A percentile compares a stretch with the other conserved stretches of the same genome.
phyloP scores from a whole-genome alignment of 2,797 vertebrate species.

The Phylloscopus collybita region DNA sequence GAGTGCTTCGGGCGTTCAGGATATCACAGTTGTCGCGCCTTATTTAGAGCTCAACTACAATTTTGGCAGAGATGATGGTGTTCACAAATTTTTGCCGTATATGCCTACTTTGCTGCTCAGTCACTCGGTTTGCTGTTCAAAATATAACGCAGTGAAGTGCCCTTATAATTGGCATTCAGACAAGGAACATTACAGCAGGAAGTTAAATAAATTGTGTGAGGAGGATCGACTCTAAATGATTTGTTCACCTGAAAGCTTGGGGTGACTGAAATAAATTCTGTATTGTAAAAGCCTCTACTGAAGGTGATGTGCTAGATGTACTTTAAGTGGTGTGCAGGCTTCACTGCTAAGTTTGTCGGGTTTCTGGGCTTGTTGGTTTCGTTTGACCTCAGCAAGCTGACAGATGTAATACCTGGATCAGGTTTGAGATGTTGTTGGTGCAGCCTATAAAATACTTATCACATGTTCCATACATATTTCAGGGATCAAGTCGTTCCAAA shows the following conservation, averaged over 20 bases:
- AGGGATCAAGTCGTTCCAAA: background rate
- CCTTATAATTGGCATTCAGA: background rate
- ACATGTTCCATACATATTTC: background rate
- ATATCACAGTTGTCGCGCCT: fast-evolving
- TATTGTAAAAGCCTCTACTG: background rate
- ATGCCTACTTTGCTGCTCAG: fast-evolving
- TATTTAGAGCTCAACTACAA: fast-evolving
- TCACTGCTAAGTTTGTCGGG: background rate
- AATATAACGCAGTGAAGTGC: background rate
- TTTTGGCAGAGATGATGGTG: background rate
- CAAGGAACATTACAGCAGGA: background rate
- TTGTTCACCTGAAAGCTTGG: background rate
- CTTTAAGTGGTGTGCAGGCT: background rate
- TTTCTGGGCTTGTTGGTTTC: background rate
- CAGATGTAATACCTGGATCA: background rate
- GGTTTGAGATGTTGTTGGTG: background rate
- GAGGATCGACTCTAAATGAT: background rate
- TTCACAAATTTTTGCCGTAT: background rate
- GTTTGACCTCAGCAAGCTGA: background rate
- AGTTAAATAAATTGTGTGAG: background rate
- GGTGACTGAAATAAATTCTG: background rate
- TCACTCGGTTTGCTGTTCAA: background rate
- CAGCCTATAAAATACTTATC: background rate
- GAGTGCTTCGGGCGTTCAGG: background rate
- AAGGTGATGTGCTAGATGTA: background rate